phyloP scores from a whole-genome alignment of 2,888 invertebrate genomes.

The Hylaea fasciaria region DNA sequence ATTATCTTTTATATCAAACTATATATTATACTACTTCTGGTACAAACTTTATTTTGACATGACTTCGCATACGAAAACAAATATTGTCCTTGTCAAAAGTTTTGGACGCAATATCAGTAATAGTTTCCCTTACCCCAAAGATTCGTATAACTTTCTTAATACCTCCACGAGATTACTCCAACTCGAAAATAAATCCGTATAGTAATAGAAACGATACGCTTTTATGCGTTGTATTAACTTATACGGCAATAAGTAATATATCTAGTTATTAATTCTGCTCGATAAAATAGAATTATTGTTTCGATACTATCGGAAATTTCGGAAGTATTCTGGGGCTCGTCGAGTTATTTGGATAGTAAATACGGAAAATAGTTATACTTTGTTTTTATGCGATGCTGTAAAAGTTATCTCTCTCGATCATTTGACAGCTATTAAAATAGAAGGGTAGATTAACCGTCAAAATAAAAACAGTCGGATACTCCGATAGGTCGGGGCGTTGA shows the following conservation, averaged over 20 bases:
- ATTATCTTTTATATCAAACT: too few relatives aligned
- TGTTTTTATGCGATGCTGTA: conserved; percentile 32
- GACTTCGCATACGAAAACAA: conserved; percentile 52
- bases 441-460: conserved; percentile 39
- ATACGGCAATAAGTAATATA: conserved; percentile 65
- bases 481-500: conserved; percentile 52
- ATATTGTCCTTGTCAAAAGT: conserved; percentile 71
- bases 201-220: conserved; percentile 77
- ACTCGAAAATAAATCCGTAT: conserved; percentile 67
- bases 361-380: conserved; percentile 21
- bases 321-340: conserved; percentile 29
- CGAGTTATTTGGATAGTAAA: conserved; percentile 13
- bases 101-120: conserved; percentile 75
- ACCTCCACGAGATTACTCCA: conserved; percentile 74
- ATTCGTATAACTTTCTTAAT: conserved; percentile 82
- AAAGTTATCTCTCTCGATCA: conserved; percentile 32
- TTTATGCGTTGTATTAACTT: conserved; percentile 78
- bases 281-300: conserved; percentile 69
- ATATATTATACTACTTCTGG: conserved; percentile 5
- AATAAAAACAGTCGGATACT: conserved; percentile 42
- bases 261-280: conserved; percentile 78
- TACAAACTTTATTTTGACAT: conserved; percentile 35
- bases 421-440: conserved; percentile 33
- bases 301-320: conserved; percentile 45
- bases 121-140: conserved; percentile 70